Percentiles rank a stretch among this genome's conserved stretches.
Conservation (phyloP, 2,888 invertebrate genomes). For the Buathra laborator region DNA sequence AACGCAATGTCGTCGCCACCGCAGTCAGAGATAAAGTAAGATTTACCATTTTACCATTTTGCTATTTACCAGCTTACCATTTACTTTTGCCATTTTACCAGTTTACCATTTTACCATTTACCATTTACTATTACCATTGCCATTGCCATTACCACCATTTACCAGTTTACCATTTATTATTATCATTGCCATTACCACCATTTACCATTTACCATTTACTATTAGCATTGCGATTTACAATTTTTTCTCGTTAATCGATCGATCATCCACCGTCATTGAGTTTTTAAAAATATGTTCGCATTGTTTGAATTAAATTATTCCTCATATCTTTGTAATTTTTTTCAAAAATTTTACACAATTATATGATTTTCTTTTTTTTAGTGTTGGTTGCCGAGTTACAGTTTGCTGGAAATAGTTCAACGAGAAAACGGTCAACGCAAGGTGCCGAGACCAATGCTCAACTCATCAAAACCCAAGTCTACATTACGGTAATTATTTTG, state of each 20-base stretch:
- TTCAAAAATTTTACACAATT: not conserved
- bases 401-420: slow-evolving; percentile 92
- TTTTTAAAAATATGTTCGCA: not conserved
- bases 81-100: too few species aligned
- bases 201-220: too few species aligned
- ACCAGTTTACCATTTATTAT: not conserved
- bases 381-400: slow-evolving; percentile 96
- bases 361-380: slow-evolving; percentile 83
- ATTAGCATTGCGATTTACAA: too few species aligned
- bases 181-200: too few species aligned
- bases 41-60: slow-evolving; percentile 19
- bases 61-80: not conserved
- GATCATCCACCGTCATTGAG: too few species aligned
- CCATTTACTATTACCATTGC: too few species aligned
- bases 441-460: slow-evolving; percentile 90
- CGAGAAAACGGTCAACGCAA: slow-evolving; percentile 92
- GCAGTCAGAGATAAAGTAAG: slow-evolving; percentile 92
- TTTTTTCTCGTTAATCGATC: too few species aligned
- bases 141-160: too few species aligned
- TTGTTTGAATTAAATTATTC: not conserved
- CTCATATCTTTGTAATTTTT: not conserved
- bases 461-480: slow-evolving; percentile 77
- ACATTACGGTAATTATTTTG: slow-evolving; percentile 76
- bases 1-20: slow-evolving; percentile 97
- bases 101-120: too few species aligned